These are phyloP conservation scores for Drosophila mayaguana DNA, from an alignment of 2,888 invertebrate species.

Conservation along the genomic window DNA sequence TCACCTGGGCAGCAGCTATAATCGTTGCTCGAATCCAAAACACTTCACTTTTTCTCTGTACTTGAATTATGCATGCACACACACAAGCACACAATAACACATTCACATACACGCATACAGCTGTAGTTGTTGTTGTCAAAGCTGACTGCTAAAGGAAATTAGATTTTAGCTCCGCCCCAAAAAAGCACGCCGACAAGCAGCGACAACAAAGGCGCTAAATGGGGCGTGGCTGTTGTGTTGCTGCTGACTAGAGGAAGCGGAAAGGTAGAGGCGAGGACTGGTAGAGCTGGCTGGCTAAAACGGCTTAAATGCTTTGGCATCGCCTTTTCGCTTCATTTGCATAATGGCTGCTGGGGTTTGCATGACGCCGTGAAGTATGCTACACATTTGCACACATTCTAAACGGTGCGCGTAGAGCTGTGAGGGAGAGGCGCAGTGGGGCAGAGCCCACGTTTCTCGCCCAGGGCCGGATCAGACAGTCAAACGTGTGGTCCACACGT, in stretches of 20 bases:
- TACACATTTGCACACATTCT: constrained; percentile 46
- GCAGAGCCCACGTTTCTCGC: neutral
- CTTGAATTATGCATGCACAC: constrained; percentile 66
- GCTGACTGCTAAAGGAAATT: constrained; percentile 63
- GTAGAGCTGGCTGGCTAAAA: constrained; percentile 42
- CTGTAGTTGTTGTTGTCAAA: constrained; percentile 44
- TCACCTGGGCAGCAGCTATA: constrained; percentile 13
- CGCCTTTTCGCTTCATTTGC: constrained; percentile 72
- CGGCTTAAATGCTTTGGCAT: constrained; percentile 68
- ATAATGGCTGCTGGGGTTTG: constrained; percentile 57
- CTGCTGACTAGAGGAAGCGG: neutral
- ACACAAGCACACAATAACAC: constrained; percentile 13
- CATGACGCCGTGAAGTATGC: constrained; percentile 44
- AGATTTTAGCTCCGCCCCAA: constrained; percentile 53
- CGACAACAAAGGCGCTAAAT: constrained; percentile 14
- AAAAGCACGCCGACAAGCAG: constrained; percentile 16
- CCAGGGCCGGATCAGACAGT: constrained; percentile 1
- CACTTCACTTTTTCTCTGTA: constrained; percentile 24
- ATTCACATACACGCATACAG: neutral
- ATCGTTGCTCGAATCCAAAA: neutral
- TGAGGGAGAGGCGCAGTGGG: neutral
- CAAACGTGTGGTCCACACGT: neutral
- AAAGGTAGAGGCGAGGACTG: neutral
- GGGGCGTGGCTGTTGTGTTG: neutral
- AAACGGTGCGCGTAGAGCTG: neutral